These are phyloP conservation scores for Molorchus minor DNA, from an alignment of 2,888 invertebrate species.

Conservation along the genomic window DNA sequence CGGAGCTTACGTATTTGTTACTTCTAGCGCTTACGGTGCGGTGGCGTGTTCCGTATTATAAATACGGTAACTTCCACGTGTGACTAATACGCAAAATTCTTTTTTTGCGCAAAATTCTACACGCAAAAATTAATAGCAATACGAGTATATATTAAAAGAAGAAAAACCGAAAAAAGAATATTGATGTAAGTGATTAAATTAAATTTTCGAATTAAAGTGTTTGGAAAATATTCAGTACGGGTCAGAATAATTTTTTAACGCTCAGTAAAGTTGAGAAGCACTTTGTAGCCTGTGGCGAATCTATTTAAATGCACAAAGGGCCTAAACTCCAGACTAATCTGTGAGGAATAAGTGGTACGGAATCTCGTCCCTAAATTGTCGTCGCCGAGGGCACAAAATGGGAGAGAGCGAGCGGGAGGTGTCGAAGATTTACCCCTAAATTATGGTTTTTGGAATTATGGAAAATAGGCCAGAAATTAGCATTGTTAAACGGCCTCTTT, in stretches of 20 bases:
- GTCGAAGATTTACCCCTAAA: conserved; percentile 19
- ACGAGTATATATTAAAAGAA: too few relatives aligned
- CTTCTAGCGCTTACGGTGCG: too few relatives aligned
- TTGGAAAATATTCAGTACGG: neutral
- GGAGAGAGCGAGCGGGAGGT: conserved; percentile 2
- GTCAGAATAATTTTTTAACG: neutral
- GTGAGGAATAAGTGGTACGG: conserved; percentile 18
- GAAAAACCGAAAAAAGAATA: too few relatives aligned
- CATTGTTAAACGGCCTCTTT: conserved; percentile 26
- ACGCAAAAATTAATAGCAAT: too few relatives aligned
- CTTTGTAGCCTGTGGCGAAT: neutral
- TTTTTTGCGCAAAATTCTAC: too few relatives aligned
- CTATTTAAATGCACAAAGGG: conserved; percentile 16
- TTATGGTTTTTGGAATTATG: conserved; percentile 28
- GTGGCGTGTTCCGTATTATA: too few relatives aligned
- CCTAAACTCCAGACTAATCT: conserved; percentile 22
- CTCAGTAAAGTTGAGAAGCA: neutral
- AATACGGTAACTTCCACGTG: too few relatives aligned
- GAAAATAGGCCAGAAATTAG: conserved; percentile 25
- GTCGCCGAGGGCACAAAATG: conserved; percentile 10
- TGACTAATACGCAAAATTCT: too few relatives aligned
- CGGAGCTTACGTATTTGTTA: too few relatives aligned
- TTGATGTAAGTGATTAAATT: too few relatives aligned
- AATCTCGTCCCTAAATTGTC: conserved; percentile 21
- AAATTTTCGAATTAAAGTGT: neutral